Evolutionary conservation across 2,888 invertebrate genomes (phyloP), one percentile per base, ranked within the genome.

Genomic region (Dolichomitus sp.): DNA sequence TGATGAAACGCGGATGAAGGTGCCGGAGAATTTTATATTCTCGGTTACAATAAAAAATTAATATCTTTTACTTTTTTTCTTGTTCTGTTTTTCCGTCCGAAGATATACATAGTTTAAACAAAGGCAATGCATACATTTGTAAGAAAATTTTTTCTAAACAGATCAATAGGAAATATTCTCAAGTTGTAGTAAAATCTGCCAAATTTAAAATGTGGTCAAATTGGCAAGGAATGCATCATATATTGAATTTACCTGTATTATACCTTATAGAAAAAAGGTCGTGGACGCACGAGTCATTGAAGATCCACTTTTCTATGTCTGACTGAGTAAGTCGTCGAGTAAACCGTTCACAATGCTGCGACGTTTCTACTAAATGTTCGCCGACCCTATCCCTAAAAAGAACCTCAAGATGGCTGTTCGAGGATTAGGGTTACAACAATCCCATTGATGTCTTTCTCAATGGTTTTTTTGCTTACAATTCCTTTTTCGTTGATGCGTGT

Each of bases 401-500:
- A 73, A 68, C 72, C 30, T 69, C 69, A 45, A 66, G 68, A 50
- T n/a, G 54, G 19, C 66, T 79, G 66, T 76, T 59, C 61, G 57
- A 80, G 84, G 85, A 86, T 86, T 84, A 86, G 54, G 54, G 52
- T 70, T 65, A 77, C 23, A 33, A 37, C 79, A 84, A 77, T 83
- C 45, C 85, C 75, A 86, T 86, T 86, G 81, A 84, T 75, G 65
- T 57, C 33, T 27, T 42, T 9, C 69, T 75, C 78, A 78, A 81
- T 79, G 78, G 81, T 81, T 79, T 78, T n/a, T 77, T 57, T 68
- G 45, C 54, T 68, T 66, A 42, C 69, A 37, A 42, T 66, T 82
- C 88, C 84, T 89, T 88, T 90, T 81, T 84, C 86, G 77, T 88
- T 86, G 85, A 86, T 70, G 85, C 84, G 85, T 91, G 88, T 90